phyloP scores from a whole-genome alignment of 2,797 vertebrate species.

The Sarcophilus harrisii region DNA sequence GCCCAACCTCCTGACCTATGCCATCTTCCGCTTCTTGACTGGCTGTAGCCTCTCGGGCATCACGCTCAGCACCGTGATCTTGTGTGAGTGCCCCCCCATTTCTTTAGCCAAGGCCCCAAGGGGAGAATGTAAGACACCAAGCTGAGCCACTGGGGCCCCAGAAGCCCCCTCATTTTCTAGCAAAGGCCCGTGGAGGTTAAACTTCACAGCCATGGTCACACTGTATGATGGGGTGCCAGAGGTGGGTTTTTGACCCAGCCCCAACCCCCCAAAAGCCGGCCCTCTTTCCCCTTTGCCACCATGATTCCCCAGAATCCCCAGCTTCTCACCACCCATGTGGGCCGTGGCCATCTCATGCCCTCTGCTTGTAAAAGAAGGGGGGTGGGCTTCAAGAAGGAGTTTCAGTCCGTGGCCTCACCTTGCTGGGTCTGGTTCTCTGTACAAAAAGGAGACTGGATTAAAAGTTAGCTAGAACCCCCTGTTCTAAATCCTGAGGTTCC shows the following conservation, averaged over 20 bases:
- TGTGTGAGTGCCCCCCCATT: constrained; percentile 87
- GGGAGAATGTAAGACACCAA: neutral
- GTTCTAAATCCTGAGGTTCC: neutral
- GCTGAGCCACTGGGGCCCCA: neutral
- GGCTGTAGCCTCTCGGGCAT: constrained; percentile 92
- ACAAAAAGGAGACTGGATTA: neutral
- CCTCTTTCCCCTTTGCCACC: neutral
- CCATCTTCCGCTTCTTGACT: constrained; percentile 88
- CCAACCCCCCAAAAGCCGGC: neutral
- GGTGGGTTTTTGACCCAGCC: neutral
- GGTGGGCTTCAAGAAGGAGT: neutral
- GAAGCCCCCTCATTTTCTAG: neutral
- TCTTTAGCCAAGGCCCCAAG: neutral
- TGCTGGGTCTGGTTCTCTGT: neutral
- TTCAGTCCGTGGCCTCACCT: neutral
- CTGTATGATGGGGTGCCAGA: neutral
- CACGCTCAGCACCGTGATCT: constrained; percentile 89
- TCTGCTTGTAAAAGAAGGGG: neutral
- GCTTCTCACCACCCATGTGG: neutral
- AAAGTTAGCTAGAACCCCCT: neutral
- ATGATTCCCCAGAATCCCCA: neutral
- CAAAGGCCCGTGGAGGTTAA: neutral
- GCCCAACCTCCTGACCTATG: constrained; percentile 85
- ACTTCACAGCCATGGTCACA: neutral
- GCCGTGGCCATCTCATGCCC: neutral